Conservation (phyloP, 2,888 invertebrate species). For the Nasonia oneida region DNA sequence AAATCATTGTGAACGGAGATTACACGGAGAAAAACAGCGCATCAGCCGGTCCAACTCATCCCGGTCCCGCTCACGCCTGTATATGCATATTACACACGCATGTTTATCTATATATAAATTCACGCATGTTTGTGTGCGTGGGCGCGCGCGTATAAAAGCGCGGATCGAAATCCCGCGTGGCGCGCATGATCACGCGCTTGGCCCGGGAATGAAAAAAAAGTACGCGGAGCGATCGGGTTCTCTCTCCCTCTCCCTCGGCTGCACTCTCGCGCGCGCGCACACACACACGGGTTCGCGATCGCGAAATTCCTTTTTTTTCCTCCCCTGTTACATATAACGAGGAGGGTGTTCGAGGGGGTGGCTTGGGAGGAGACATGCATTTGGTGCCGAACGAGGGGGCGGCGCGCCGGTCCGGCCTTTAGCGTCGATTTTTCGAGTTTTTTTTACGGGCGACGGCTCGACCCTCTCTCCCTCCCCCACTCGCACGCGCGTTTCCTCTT, state of each 20-base stretch:
- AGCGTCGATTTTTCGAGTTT: constrained; percentile 78
- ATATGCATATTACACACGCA: not conserved
- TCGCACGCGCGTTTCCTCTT: constrained; percentile 59
- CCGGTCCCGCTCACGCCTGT: constrained; percentile 56
- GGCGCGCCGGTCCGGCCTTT: constrained; percentile 73
- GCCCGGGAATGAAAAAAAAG: constrained; percentile 59
- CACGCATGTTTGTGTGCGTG: constrained; percentile 57
- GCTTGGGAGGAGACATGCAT: constrained; percentile 70
- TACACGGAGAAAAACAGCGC: constrained; percentile 76
- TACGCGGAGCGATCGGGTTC: constrained; percentile 43
- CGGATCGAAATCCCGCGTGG: constrained; percentile 65
- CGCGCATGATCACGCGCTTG: constrained; percentile 64
- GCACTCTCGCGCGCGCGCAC: not conserved
- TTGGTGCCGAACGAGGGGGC: constrained; percentile 68
- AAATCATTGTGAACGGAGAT: constrained; percentile 78
- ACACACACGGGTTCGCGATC: constrained; percentile 38
- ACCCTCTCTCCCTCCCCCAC: constrained; percentile 65
- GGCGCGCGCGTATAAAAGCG: constrained; percentile 56
- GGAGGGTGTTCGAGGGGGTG: constrained; percentile 62
- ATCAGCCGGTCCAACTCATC: constrained; percentile 31
- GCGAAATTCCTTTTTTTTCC: constrained; percentile 62
- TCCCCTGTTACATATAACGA: constrained; percentile 63
- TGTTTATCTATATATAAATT: constrained; percentile 13
- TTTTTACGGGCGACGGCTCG: constrained; percentile 77
- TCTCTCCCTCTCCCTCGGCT: not conserved